These are phyloP conservation scores for Spatulosminthurus flaviceps DNA, from an alignment of 2,888 invertebrate species.

Conservation along the genomic window DNA sequence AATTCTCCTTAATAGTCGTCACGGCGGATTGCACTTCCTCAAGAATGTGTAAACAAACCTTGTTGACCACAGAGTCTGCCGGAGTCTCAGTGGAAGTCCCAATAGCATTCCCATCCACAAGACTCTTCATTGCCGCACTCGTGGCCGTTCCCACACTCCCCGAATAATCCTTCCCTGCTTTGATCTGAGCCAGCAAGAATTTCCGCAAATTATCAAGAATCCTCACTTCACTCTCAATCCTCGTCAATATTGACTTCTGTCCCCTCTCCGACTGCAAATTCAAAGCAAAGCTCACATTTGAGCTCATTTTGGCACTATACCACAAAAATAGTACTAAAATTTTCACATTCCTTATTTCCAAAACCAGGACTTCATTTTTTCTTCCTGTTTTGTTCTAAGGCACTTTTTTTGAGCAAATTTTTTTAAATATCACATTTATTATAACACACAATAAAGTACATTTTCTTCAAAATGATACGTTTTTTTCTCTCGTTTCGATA, in stretches of 20 bases:
- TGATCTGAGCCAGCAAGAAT: conserved; percentile 85
- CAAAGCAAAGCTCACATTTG: conserved; percentile 76
- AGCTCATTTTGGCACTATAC: conserved; percentile 59
- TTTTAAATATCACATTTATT: no score
- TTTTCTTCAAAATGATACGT: background rate
- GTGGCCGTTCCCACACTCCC: conserved; percentile 82
- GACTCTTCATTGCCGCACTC: conserved; percentile 83
- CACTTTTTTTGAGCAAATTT: no score
- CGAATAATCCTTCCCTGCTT: conserved; percentile 92
- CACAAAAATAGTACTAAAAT: no score
- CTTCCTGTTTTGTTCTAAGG: no score
- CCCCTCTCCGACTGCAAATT: conserved; percentile 87
- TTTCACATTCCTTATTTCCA: no score
- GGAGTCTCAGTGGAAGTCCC: conserved; percentile 63
- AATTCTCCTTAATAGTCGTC: conserved; percentile 82
- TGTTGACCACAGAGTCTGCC: conserved; percentile 58
- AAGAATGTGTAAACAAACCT: conserved; percentile 70
- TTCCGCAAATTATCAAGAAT: conserved; percentile 91
- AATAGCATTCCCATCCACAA: conserved; percentile 70
- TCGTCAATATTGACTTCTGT: conserved; percentile 87
- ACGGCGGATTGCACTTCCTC: conserved; percentile 89
- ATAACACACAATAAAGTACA: no score
- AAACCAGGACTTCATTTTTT: no score
- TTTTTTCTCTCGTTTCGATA: no score
- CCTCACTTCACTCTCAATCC: conserved; percentile 92